A percentile compares a stretch with the other conserved stretches of the same genome.
phyloP scores from a whole-genome alignment of 2,888 invertebrate species.

The Drosophila parthenogenetica region DNA sequence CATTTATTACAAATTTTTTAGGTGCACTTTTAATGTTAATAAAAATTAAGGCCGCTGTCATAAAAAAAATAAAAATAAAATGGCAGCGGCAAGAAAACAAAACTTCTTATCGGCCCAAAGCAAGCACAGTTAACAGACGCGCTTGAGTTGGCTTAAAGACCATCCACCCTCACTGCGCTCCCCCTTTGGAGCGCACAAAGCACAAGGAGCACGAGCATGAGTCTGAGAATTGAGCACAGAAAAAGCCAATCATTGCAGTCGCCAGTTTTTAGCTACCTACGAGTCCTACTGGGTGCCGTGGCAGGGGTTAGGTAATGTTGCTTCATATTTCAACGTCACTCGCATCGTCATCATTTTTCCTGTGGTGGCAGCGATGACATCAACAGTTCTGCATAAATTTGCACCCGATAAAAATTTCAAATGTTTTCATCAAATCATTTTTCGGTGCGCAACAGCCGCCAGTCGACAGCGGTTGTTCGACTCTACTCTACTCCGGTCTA shows the following conservation, averaged over 20 bases:
- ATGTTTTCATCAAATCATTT: conserved; percentile 81
- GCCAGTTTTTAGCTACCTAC: conserved; percentile 20
- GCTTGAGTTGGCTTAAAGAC: conserved; percentile 37
- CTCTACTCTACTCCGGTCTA: conserved; percentile 9
- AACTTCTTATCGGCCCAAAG: conserved; percentile 62
- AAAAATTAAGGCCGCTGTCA: conserved; percentile 66
- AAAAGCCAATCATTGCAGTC: conserved; percentile 61
- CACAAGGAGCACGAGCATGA: background rate
- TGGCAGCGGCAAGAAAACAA: conserved; percentile 19
- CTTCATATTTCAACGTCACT: conserved; percentile 80
- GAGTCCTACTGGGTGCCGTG: background rate
- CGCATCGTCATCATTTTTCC: conserved; percentile 79
- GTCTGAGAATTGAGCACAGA: conserved; percentile 14
- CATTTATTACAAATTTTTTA: conserved; percentile 78
- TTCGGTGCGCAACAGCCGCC: conserved; percentile 54
- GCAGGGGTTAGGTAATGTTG: conserved; percentile 64
- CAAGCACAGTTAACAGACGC: conserved; percentile 58
- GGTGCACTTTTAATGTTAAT: conserved; percentile 74
- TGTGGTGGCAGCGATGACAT: conserved; percentile 77
- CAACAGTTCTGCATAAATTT: conserved; percentile 83
- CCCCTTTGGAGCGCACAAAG: background rate
- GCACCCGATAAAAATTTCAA: conserved; percentile 83
- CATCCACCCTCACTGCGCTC: background rate
- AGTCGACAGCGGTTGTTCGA: conserved; percentile 19
- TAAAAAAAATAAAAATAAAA: conserved; percentile 41